These are phyloP conservation scores for Amniataba percoides DNA, from an alignment of 2,797 vertebrate species.

Conservation along the genomic window DNA sequence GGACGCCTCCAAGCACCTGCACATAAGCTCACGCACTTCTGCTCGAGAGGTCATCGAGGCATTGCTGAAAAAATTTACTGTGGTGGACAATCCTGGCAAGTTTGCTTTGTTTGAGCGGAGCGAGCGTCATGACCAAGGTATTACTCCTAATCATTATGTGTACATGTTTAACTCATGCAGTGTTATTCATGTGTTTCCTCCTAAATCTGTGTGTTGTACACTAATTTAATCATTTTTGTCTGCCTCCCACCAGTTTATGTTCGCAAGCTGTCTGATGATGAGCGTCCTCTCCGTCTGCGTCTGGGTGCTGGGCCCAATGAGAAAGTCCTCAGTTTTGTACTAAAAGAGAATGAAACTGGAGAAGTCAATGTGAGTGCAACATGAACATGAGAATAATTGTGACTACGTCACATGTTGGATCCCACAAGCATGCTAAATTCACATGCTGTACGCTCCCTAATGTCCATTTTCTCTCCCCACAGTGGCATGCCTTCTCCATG, in stretches of 20 bases:
- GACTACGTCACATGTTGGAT: not conserved
- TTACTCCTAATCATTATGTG: not conserved
- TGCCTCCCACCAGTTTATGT: constrained; percentile 87
- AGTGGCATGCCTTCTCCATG: constrained; percentile 97
- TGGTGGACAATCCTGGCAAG: constrained; percentile 96
- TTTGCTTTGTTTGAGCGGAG: constrained; percentile 95
- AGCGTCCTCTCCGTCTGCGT: constrained; percentile 90
- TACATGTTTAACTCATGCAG: not conserved
- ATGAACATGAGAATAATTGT: not conserved
- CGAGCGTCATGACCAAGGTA: constrained; percentile 94
- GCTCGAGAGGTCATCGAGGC: constrained; percentile 95
- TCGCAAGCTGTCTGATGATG: constrained; percentile 90
- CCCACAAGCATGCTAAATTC: not conserved
- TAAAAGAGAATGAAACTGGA: constrained; percentile 97
- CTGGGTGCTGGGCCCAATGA: constrained; percentile 92
- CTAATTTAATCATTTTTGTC: constrained; percentile 4
- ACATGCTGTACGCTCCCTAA: not conserved
- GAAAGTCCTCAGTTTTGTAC: constrained; percentile 91
- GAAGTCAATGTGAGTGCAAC: constrained; percentile 94
- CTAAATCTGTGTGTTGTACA: not conserved
- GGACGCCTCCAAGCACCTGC: constrained; percentile 94
- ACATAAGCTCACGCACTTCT: constrained; percentile 92
- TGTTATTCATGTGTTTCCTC: not conserved
- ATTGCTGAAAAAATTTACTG: constrained; percentile 94
- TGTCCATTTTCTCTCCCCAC: constrained; percentile 13